Percentiles rank a stretch among this genome's conserved stretches.
These are phyloP conservation scores for Auanema freiburgensis DNA, from an alignment of 2,888 invertebrate species.

Conservation along the genomic window DNA sequence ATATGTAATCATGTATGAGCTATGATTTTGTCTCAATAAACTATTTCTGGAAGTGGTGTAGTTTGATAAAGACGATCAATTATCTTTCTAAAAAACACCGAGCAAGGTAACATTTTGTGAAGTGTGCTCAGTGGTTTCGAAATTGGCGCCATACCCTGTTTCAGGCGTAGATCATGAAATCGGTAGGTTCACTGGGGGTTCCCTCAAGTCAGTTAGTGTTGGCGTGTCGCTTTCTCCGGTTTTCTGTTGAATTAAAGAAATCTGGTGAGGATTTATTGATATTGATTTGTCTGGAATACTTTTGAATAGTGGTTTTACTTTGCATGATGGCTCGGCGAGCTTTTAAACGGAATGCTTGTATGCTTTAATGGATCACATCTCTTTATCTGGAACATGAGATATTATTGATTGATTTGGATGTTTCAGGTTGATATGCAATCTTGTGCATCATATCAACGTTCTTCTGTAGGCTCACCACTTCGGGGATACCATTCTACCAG, in stretches of 20 bases:
- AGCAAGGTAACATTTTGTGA: constrained; percentile 1
- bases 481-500: constrained; percentile 4
- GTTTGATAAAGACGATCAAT: background rate
- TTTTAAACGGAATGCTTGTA: too few species aligned
- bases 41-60: background rate
- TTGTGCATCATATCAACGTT: background rate
- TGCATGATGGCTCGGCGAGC: too few species aligned
- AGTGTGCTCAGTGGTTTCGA: background rate
- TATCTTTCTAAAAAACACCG: too few species aligned
- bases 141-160: constrained; percentile 4
- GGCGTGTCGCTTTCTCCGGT: too few species aligned
- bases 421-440: constrained; percentile 6
- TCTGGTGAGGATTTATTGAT: too few species aligned
- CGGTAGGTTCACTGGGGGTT: background rate
- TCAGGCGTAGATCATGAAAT: constrained; percentile 5
- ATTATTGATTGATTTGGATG: background rate
- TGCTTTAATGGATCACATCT: background rate
- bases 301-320: too few species aligned
- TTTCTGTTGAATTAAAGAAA: too few species aligned
- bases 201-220: too few species aligned
- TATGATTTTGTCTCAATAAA: too few species aligned
- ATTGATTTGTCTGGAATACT: too few species aligned
- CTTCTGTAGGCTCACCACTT: constrained; percentile 3
- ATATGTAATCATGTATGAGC: background rate
- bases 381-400: background rate